Conservation (phyloP, 2,888 invertebrate genomes). For the Cryptops parisi region DNA sequence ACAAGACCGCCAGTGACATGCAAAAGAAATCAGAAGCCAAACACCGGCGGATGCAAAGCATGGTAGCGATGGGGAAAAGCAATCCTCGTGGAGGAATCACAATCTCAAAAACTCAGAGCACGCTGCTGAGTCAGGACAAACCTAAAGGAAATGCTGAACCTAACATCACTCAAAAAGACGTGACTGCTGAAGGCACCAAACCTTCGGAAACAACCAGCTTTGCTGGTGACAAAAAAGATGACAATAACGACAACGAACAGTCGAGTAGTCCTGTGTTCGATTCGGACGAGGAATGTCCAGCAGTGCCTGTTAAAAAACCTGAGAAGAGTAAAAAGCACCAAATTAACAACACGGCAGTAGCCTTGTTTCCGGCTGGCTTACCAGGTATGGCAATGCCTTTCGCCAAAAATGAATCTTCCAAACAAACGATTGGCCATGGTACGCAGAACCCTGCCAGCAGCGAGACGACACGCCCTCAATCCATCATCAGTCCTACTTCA, state of each 20-base stretch:
- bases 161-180: slow-evolving; percentile 44
- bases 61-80: slow-evolving; percentile 13
- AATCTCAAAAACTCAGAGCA: slow-evolving; percentile 56
- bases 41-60: slow-evolving; percentile 72
- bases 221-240: slow-evolving; percentile 22
- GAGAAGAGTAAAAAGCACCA: slow-evolving; percentile 7
- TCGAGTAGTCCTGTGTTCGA: slow-evolving; percentile 87
- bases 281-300: slow-evolving; percentile 63
- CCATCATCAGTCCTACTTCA: neutral
- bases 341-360: slow-evolving; percentile 5
- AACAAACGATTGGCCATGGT: neutral
- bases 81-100: slow-evolving; percentile 46
- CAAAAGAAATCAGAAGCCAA: slow-evolving; percentile 94
- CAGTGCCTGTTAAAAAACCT: slow-evolving; percentile 12
- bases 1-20: slow-evolving; percentile 93
- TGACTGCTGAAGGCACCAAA: slow-evolving; percentile 41
- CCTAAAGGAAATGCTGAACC: slow-evolving; percentile 35
- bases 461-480: neutral
- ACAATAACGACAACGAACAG: slow-evolving; percentile 49
- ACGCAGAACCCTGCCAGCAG: neutral
- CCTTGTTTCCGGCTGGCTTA: slow-evolving; percentile 10
- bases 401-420: neutral
- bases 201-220: slow-evolving; percentile 37
- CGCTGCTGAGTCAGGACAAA: slow-evolving; percentile 55
- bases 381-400: slow-evolving; percentile 11